phyloP scores from a whole-genome alignment of 1,140 invertebrate species.

The Holcopasites calliopsidis region DNA sequence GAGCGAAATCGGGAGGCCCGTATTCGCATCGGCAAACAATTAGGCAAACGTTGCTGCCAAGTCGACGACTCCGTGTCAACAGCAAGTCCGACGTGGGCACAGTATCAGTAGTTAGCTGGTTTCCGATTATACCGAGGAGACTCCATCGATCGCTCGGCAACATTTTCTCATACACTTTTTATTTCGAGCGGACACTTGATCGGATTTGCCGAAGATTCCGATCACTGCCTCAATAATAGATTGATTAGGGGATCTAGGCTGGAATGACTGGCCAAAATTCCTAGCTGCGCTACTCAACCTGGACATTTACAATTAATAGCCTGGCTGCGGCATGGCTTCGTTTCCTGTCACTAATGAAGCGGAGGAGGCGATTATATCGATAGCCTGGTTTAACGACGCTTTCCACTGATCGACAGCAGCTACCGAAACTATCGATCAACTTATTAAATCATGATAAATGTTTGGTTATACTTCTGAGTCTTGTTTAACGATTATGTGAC shows the following conservation, averaged over 20 bases:
- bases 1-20: conserved; percentile 33
- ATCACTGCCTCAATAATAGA: conserved; percentile 30
- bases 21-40: conserved; percentile 67
- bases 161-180: not conserved
- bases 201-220: not conserved
- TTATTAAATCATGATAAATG: conserved; percentile 8
- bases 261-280: not conserved
- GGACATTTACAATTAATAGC: conserved; percentile 44
- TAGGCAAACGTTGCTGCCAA: conserved; percentile 59
- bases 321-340: conserved; percentile 1
- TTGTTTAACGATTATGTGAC: too few relatives aligned
- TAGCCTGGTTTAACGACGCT: conserved; percentile 10
- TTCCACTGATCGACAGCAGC: not conserved
- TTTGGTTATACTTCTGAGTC: not conserved
- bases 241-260: conserved; percentile 26
- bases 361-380: conserved; percentile 26
- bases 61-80: conserved; percentile 67
- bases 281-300: not conserved
- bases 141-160: not conserved
- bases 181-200: not conserved
- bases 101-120: conserved; percentile 18
- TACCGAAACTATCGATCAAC: conserved; percentile 9
- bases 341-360: conserved; percentile 36
- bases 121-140: not conserved
- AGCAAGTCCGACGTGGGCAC: conserved; percentile 28